A percentile compares a stretch with the other conserved stretches of the same genome.
Evolutionary conservation across 2,888 invertebrate species (phyloP).

Genomic region (Choreutis nemorana): DNA sequence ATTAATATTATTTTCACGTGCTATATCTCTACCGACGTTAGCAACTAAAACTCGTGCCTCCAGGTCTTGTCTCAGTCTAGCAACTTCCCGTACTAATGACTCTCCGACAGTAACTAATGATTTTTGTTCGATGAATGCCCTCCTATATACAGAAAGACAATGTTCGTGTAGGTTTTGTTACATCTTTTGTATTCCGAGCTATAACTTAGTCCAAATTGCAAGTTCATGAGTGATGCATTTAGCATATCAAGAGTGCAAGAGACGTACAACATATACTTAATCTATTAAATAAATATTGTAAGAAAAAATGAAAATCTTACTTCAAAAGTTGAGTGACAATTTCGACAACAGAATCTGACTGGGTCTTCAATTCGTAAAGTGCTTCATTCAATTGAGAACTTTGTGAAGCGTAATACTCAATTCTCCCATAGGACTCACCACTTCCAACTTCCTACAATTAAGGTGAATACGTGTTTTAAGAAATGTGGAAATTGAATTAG

Average conservation of each 20-base stretch:
- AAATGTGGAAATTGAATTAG: constrained; percentile 1
- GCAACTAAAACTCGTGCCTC: constrained; percentile 22
- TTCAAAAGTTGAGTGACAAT: constrained; percentile 36
- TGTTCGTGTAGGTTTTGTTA: not conserved
- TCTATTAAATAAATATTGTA: not conserved
- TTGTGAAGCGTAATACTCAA: constrained; percentile 37
- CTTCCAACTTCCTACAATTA: constrained; percentile 19
- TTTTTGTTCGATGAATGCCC: constrained; percentile 34
- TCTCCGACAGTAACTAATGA: constrained; percentile 40
- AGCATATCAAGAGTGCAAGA: not conserved
- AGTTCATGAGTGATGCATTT: not conserved
- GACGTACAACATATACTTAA: not conserved
- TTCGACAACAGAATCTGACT: constrained; percentile 32
- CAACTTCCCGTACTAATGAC: constrained; percentile 43
- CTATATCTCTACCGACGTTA: constrained; percentile 23
- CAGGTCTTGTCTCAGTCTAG: constrained; percentile 35
- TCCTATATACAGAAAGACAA: constrained; percentile 18
- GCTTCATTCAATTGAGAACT: constrained; percentile 42
- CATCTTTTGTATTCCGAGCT: not conserved
- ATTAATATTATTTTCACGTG: constrained; percentile 21
- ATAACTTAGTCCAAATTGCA: not conserved
- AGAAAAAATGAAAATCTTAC: constrained; percentile 17
- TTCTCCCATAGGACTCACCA: constrained; percentile 31
- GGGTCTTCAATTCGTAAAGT: constrained; percentile 34
- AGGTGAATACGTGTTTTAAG: too few relatives aligned